Percentiles rank a stretch among this genome's conserved stretches.
Conservation (phyloP, 1,140 invertebrate genomes). For the Gryllus bimaculatus region DNA sequence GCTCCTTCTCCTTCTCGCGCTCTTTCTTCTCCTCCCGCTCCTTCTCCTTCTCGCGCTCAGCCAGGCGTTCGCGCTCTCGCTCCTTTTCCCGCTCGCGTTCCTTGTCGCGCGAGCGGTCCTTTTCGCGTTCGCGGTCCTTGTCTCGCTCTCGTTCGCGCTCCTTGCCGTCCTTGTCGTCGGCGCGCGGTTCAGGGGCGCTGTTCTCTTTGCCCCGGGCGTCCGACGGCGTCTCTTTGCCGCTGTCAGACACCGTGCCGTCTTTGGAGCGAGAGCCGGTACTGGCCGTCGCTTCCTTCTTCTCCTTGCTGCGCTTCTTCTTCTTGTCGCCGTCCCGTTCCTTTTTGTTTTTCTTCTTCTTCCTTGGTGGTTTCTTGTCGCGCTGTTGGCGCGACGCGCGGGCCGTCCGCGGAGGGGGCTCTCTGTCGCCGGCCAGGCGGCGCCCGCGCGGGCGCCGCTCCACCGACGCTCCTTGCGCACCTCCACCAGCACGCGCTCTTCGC, state of each 20-base stretch:
- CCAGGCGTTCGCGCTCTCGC: no score
- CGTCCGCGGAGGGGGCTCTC: neutral
- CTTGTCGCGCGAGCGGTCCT: no score
- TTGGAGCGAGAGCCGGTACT: neutral
- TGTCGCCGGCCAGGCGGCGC: neutral
- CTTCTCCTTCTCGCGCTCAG: neutral
- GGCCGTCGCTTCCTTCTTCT: neutral
- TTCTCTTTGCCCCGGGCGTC: neutral
- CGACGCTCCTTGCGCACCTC: slow-evolving; percentile 17
- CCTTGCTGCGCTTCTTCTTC: slow-evolving; percentile 13
- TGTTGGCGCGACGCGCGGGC: no score
- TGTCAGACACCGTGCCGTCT: neutral
- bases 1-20: slow-evolving; percentile 8
- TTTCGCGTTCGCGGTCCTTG: no score
- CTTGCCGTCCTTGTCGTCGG: no score
- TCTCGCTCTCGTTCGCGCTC: no score
- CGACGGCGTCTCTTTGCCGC: neutral
- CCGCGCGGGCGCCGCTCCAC: slow-evolving; percentile 6
- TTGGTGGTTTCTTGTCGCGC: neutral
- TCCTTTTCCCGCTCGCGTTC: no score
- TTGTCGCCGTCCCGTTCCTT: slow-evolving; percentile 14
- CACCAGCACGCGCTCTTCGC: slow-evolving; percentile 16
- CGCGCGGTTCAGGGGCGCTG: no score
- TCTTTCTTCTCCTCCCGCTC: slow-evolving; percentile 7
- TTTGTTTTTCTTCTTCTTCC: slow-evolving; percentile 14